phyloP scores from a whole-genome alignment of 1,140 invertebrate species.

The Battus philenor region DNA sequence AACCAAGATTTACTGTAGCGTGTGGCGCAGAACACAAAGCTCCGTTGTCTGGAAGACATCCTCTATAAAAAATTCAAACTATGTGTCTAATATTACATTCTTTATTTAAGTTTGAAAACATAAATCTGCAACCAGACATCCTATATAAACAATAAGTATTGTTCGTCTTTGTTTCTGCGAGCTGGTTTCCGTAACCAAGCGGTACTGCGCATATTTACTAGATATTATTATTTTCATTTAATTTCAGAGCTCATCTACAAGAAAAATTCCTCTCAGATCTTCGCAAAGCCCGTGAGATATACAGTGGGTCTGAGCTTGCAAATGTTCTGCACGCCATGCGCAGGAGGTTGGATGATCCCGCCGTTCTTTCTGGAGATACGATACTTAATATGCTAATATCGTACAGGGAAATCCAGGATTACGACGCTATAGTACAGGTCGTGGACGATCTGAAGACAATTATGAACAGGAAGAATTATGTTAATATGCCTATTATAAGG shows the following conservation, averaged over 20 bases:
- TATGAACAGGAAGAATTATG: constrained; percentile 92
- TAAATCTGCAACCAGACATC: no score
- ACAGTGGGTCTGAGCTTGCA: constrained; percentile 90
- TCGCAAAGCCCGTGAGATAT: constrained; percentile 92
- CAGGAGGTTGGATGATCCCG: constrained; percentile 95
- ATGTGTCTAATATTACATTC: no score
- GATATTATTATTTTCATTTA: no score
- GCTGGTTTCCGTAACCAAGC: no score
- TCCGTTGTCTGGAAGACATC: no score
- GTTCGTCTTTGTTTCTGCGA: no score
- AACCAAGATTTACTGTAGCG: no score
- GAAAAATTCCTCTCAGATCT: constrained; percentile 98
- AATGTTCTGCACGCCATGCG: constrained; percentile 93
- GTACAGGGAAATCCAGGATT: constrained; percentile 96
- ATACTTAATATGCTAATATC: constrained; percentile 95
- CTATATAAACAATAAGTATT: no score
- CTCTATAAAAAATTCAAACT: no score
- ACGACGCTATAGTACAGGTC: constrained; percentile 98
- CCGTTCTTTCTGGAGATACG: constrained; percentile 95
- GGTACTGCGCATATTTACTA: no score
- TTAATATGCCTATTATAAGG: constrained; percentile 92
- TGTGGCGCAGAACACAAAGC: no score
- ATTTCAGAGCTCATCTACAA: constrained; percentile 93
- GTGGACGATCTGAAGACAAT: constrained; percentile 97
- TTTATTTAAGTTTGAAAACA: no score